Conservation (phyloP, 1,140 invertebrate species). For the Drosophila mauritiana region DNA sequence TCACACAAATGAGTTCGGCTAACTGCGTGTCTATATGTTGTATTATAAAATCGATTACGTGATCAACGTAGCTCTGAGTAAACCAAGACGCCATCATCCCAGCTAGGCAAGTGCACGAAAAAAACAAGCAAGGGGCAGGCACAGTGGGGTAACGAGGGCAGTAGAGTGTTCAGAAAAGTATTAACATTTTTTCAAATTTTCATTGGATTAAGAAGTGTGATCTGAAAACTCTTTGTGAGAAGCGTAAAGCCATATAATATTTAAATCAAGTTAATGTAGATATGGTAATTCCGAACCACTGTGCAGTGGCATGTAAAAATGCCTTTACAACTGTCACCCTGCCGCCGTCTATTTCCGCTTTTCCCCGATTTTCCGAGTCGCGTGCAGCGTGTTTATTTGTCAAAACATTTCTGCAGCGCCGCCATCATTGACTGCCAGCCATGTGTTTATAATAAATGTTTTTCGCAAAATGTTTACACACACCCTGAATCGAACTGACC, state of each 20-base stretch:
- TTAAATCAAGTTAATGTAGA: too few species aligned
- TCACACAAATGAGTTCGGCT: background rate
- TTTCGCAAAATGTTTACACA: constrained; percentile 71
- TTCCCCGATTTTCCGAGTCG: constrained; percentile 44
- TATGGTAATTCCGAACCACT: background rate
- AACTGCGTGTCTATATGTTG: constrained; percentile 32
- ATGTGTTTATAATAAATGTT: constrained; percentile 79
- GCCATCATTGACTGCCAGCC: constrained; percentile 46
- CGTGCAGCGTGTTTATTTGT: constrained; percentile 79
- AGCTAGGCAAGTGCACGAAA: constrained; percentile 57
- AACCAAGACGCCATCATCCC: constrained; percentile 68
- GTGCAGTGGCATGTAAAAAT: constrained; percentile 1
- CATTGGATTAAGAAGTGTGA: too few species aligned
- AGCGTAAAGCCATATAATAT: too few species aligned
- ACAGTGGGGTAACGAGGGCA: constrained; percentile 39
- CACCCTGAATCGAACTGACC: constrained; percentile 1
- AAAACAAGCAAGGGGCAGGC: constrained; percentile 19
- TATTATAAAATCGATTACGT: constrained; percentile 82
- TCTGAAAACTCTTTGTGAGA: too few species aligned
- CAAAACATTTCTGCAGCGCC: constrained; percentile 72
- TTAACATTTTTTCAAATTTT: background rate
- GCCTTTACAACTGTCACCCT: background rate
- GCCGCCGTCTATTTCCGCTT: constrained; percentile 6
- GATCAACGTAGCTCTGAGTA: constrained; percentile 51
- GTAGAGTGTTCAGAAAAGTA: background rate